Base-by-base conservation (phyloP, 2,888 invertebrate species). In the Falcaria lacertinaria region DNA sequence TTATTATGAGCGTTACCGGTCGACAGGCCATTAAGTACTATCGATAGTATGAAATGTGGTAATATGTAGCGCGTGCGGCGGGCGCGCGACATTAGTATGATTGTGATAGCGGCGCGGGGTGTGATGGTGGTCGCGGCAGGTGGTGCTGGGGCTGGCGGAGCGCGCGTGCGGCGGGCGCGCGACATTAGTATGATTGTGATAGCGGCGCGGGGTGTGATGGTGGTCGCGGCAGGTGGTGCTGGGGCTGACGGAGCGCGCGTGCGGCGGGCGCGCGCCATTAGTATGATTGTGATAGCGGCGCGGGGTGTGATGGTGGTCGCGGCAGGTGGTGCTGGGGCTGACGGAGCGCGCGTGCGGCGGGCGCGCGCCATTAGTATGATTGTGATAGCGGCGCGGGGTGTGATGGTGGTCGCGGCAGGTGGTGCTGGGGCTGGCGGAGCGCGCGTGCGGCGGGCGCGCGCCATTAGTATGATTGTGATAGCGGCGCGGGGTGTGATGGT, bases 401-500 rank as follows among this genome's bases (percentile, higher is more conserved):
- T 98, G 0, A 89, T 98, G 35, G 97, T 98, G 59, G n/a, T n/a
- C n/a, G n/a, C n/a, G 96, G 60, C 96, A 98, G 89, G 95, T 95
- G 50, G 94, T 97, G n/a, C 95, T 99, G 37, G 19, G 19, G 19
- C 19, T 19, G 19, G 5, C 97, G 97, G n/a, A n/a, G n/a, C n/a
- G n/a, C n/a, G n/a, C n/a, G n/a, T n/a, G n/a, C n/a, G n/a, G n/a
- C n/a, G 59, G 93, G 98, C 57, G 93, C 93, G 50, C 91, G 96
- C 0, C 75, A 5, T 5, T 19, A 5, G 19, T n/a, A n/a, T n/a
- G n/a, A n/a, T n/a, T 19, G 19, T 3, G 19, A 3, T 19, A 19
- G 32, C 5, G 4, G 32, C 11, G 2, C 5, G 3, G 4, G 5
- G 19, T 19, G 19, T 15, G n/a, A 32, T 13, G 33, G 15, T 25